phyloP scores from a whole-genome alignment of 2,113 vertebrate genomes.

The Coracopsis vasa region DNA sequence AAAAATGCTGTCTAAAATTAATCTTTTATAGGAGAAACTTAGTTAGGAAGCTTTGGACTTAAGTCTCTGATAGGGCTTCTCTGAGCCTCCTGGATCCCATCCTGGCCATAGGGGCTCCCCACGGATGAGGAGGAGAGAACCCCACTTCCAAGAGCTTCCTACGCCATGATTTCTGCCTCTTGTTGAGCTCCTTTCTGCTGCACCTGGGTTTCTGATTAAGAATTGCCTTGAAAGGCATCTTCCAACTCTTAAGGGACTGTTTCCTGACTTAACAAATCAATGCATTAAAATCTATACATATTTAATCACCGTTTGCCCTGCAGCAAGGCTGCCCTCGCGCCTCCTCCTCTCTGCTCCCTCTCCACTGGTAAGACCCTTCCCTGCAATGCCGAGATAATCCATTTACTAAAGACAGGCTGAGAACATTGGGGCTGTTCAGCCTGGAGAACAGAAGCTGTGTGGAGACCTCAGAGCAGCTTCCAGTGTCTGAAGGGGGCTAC shows the following conservation, averaged over 20 bases:
- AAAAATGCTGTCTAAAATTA: neutral
- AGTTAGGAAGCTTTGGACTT: neutral
- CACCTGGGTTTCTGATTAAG: slow-evolving; percentile 47
- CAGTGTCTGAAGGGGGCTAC: neutral
- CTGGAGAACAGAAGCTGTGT: neutral
- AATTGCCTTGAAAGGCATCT: slow-evolving; percentile 30
- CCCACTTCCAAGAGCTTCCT: neutral
- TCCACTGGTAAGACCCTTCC: neutral
- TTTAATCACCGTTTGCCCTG: slow-evolving; percentile 65
- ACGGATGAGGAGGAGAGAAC: accelerated
- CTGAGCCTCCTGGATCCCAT: accelerated
- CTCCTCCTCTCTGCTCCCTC: neutral
- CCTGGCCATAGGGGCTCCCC: neutral
- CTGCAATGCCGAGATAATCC: slow-evolving; percentile 42
- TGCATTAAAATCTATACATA: slow-evolving; percentile 75
- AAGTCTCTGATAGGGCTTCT: neutral
- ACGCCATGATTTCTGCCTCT: neutral
- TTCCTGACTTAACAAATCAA: slow-evolving; percentile 67
- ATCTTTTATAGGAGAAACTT: neutral
- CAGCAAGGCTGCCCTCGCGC: neutral
- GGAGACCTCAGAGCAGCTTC: neutral
- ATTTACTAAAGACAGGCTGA: slow-evolving; percentile 9
- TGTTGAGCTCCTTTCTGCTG: slow-evolving; percentile 5
- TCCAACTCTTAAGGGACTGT: slow-evolving; percentile 14
- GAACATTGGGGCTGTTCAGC: neutral